A percentile compares a stretch with the other conserved stretches of the same genome.
Conservation (phyloP, 2,797 vertebrate genomes). For the Dicrostonyx torquatus region DNA sequence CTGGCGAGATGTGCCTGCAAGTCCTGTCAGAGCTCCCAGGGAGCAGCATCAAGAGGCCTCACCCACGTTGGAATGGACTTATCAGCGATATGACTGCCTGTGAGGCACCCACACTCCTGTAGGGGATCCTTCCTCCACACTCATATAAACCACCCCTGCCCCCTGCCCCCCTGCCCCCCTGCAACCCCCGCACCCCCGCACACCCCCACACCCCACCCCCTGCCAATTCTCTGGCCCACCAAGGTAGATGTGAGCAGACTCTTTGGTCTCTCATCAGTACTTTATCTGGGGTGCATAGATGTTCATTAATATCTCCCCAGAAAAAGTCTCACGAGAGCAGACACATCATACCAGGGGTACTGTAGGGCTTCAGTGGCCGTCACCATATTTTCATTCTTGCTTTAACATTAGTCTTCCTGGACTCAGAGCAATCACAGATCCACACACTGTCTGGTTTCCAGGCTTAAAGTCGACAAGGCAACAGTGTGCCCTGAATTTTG, state of each 20-base stretch:
- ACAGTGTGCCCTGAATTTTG: not conserved
- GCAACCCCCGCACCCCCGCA: too few species aligned
- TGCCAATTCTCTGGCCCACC: not conserved
- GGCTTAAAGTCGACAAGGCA: not conserved
- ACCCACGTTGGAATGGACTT: not conserved
- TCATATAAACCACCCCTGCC: not conserved
- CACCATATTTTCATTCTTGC: not conserved
- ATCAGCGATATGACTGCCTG: not conserved
- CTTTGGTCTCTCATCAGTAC: not conserved
- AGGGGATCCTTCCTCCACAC: not conserved
- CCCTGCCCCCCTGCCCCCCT: too few species aligned
- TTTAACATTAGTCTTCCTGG: not conserved
- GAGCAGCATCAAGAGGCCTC: not conserved
- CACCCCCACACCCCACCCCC: accelerated
- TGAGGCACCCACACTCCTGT: not conserved
- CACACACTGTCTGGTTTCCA: not conserved
- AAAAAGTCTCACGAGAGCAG: too few species aligned
- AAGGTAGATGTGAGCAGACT: not conserved
- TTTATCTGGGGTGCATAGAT: not conserved
- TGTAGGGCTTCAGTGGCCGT: not conserved
- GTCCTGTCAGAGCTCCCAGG: too few species aligned
- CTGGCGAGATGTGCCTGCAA: too few species aligned
- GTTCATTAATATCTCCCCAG: not conserved
- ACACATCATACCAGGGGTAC: not conserved
- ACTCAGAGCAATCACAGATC: not conserved